Evolutionary conservation across 1,140 invertebrate genomes (phyloP), one percentile per base, ranked within the genome.

Genomic region (Penaeus vannamei): DNA sequence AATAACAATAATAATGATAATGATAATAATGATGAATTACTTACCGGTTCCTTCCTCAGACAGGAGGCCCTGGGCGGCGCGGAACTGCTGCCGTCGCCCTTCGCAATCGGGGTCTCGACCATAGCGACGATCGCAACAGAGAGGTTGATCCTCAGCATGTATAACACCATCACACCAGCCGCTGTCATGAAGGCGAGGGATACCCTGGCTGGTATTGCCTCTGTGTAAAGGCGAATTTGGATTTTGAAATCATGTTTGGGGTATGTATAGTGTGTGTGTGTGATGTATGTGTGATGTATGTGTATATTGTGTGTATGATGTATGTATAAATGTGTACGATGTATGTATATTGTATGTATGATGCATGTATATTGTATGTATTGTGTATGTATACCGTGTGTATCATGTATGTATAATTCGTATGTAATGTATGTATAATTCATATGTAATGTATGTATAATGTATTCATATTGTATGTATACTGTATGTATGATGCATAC

Each of bases 71-170:
- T 20, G 0, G 17, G 42, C 3, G 22, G 22, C 17, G 7, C 59
- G 84, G 14, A 23, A n/a, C 23, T 14, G 8, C 17, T 12, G 22
- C 20, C 17, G 42, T 42, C 19, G 1, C 0, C 32, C 19, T n/a
- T 14, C 20, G 53, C 12, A 19, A 26, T 42, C 19, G 69, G 59
- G 19, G 86, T 80, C 7, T 69, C 36, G 1, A 69, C 77, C 86
- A 87, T 87, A 42, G 86, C 86, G 2, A 87, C 79, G 32, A 87
- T 87, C 3, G 86, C 79, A 19, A 87, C 86, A 17, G 86, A 87
- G 53, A 87, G 32, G 61, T 87, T 87, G 61, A 87, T 81, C 32
- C 86, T 42, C 20, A 82, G 42, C 61, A 82, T 53, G 76, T 87
- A 87, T 19, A 87, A 79, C 0, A 64, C 26, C 32, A 82, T 77